Base-by-base conservation (phyloP, 1,140 invertebrate species). In the Oreohelix idahoensis region DNA sequence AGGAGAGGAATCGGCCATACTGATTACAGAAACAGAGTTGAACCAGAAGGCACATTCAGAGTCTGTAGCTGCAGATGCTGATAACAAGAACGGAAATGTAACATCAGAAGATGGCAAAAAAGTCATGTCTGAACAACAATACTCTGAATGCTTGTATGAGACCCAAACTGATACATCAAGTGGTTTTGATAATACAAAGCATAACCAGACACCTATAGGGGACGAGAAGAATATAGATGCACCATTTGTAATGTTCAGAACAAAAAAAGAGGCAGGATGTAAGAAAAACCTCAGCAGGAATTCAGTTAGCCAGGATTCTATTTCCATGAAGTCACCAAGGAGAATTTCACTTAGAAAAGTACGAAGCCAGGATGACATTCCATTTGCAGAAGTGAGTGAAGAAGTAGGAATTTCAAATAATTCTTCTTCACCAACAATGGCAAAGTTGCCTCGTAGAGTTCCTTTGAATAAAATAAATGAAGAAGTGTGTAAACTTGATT, bases 381-480 rank as follows among this genome's bases (percentile, higher is more conserved):
- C 75, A 13, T 2, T 26, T 77, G 4, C 32, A 32, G 29, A 51
- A 49, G 32, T 53, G 29, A 53, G 15, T 32, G 2, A 66, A 35
- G n/a, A 20, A 45, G 13, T 53, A 13, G 20, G 58, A 58, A 5
- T 45, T 45, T 49, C 45, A 49, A 49, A 49, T 11, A n/a, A 58
- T 4, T 4, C 53, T 15, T 58, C 53, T 23, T 66, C 17, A 32
- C n/a, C n/a, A 32, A 66, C 2, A 29, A 23, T 1, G 1, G 26
- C 15, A 4, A 58, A 26, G 15, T 2, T 35, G 23, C 80, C 80
- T 39, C 69, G 80, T 29, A 51, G 80, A n/a, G 80, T 82, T 4
- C 45, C 80, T 17, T 29, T 81, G n/a, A 71, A 75, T 23, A 82
- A 75, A 75, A 53, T 82, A 35, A 66, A 15, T 79, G 77, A 79